Percentiles rank a stretch among this genome's conserved stretches.
These are phyloP conservation scores for Cotesia glomerata DNA, from an alignment of 1,140 invertebrate species.

Conservation along the genomic window DNA sequence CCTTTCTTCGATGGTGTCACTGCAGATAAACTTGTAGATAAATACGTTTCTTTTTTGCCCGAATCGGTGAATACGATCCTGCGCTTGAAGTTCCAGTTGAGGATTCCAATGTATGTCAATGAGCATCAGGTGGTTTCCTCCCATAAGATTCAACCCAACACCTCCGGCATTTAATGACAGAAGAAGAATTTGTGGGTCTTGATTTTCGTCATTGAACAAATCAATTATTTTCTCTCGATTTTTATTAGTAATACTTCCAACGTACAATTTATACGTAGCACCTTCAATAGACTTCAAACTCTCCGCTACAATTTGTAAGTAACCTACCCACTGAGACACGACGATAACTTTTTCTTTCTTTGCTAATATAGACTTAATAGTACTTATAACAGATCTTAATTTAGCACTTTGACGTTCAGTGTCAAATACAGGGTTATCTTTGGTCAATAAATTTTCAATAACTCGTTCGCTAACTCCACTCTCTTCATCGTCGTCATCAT, in stretches of 20 bases:
- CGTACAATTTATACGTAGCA: slow-evolving; percentile 68
- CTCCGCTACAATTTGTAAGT: slow-evolving; percentile 72
- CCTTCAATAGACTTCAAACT: slow-evolving; percentile 64
- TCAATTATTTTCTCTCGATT: slow-evolving; percentile 75
- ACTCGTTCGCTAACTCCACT: slow-evolving; percentile 50
- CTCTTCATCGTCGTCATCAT: slow-evolving; percentile 48
- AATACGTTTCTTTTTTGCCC: slow-evolving; percentile 83
- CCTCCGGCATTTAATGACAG: slow-evolving; percentile 89
- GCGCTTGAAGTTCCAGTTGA: slow-evolving; percentile 88
- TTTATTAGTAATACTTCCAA: slow-evolving; percentile 70
- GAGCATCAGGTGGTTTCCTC: slow-evolving; percentile 88
- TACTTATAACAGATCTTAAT: slow-evolving; percentile 68
- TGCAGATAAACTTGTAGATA: slow-evolving; percentile 83
- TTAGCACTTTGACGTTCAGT: slow-evolving; percentile 69
- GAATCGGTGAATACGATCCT: slow-evolving; percentile 89
- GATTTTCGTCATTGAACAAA: slow-evolving; percentile 72
- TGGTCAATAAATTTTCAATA: slow-evolving; percentile 62
- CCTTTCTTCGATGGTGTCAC: slow-evolving; percentile 84
- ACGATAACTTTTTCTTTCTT: slow-evolving; percentile 76
- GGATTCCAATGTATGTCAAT: slow-evolving; percentile 96
- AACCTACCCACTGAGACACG: slow-evolving; percentile 86
- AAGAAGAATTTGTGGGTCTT: slow-evolving; percentile 69
- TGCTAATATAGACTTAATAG: slow-evolving; percentile 63
- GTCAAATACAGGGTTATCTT: slow-evolving; percentile 75
- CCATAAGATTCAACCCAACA: slow-evolving; percentile 88